Evolutionary conservation across 2,797 vertebrate genomes (phyloP), one percentile per base, ranked within the genome.

Genomic region (Sarcophilus harrisii): DNA sequence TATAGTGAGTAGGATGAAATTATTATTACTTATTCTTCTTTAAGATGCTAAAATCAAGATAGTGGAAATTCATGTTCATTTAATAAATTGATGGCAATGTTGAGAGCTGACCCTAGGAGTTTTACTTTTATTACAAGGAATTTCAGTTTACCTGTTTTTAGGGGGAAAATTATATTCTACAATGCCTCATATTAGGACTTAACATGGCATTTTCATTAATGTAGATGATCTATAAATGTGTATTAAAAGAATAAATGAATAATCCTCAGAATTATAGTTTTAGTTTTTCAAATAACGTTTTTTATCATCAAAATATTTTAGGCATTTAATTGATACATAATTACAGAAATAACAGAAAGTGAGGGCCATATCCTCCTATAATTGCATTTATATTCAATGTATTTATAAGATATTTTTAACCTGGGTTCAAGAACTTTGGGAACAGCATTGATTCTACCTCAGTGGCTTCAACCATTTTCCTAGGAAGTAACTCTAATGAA

Each of bases 1-100:
- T 13, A 66, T 54, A 90, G 89, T 57, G 91, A 54, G 54, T 89
- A 96, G 95, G 73, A 5, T 38, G 52, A 32, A 45, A 18, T 91
- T n/a, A 54, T 95, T 93, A 92, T 81, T 0, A 91, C 21, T 9
- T 29, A 66, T 93, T 59, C 29, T 66, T 32, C 95, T 95, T 49
- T 94, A 62, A 95, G 9, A 57, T 90, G 1, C 54, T 10, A 93
- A 96, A 94, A 32, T 57, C 38, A 5, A 94, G 60, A 14, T 59
- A 54, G 92, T 93, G 27, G 16, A 59, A 62, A 93, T 12, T 92
- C 91, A 87, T 21, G 91, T 93, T 38, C 1, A 66, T 29, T 10
- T 1, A 62, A 32, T 54, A 58, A 90, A 6, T 21, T 38, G 27
- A 58, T 4, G 92, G 45, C 59, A 97, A 95, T 92, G 90, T 29